These are phyloP conservation scores for Tetragnatha versicolor DNA, from an alignment of 1,140 invertebrate genomes.

Conservation along the genomic window DNA sequence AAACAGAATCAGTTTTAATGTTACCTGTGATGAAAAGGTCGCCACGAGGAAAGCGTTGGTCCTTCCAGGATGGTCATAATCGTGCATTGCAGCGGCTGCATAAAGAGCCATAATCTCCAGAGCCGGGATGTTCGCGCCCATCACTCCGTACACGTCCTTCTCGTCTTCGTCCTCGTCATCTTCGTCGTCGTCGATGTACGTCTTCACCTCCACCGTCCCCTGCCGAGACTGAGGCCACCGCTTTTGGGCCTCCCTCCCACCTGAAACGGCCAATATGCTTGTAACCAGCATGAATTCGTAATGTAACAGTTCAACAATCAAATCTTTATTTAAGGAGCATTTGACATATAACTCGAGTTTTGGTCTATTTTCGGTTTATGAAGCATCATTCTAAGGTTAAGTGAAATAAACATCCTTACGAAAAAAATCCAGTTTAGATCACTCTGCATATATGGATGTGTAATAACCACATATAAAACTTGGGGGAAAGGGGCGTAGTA, in stretches of 20 bases:
- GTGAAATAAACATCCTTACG: no score
- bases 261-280: no score
- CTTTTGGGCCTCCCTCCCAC: conserved; percentile 38
- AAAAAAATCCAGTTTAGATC: no score
- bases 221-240: conserved; percentile 29
- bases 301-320: no score
- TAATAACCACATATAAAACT: no score
- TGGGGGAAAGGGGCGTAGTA: no score
- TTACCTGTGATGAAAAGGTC: conserved; percentile 70
- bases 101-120: conserved; percentile 73
- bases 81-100: conserved; percentile 74
- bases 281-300: background rate
- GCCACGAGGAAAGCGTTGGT: conserved; percentile 74
- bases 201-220: conserved; percentile 20
- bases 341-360: background rate
- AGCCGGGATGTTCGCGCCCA: conserved; percentile 70
- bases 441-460: no score
- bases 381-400: no score
- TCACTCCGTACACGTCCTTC: conserved; percentile 69
- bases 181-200: conserved; percentile 30
- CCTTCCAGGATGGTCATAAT: conserved; percentile 74
- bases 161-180: conserved; percentile 28
- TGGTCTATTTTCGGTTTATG: no score
- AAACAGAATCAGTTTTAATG: no score
- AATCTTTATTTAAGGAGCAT: background rate